Base-by-base conservation (phyloP, 2,888 invertebrate species). In the Cheilosia vulpina region DNA sequence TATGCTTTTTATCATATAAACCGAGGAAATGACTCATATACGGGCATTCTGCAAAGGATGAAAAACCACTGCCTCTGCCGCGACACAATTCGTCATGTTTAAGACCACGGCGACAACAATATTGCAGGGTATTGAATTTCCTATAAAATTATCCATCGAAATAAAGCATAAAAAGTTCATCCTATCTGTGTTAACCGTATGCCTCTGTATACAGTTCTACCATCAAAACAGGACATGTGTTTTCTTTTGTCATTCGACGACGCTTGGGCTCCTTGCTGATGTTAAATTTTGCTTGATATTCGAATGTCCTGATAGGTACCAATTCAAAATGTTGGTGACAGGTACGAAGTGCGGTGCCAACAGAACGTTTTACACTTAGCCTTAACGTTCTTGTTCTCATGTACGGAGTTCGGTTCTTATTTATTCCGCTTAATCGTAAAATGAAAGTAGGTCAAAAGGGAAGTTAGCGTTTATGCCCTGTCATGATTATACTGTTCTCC, bases 111-210 rank as follows among this genome's bases (percentile, higher is more conserved):
- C 45, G 19, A 41, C 27, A 19, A 43, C 53, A 27, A 53, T 27
- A n/a, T n/a, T 19, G 17, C 68, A 31, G 66, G n/a, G 31, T 27
- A 19, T 57, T 55, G 43, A 55, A 69, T 38, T 38, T 19, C 31
- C 57, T 34, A 31, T 57, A 45, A 69, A 69, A 68, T 55, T 43
- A 68, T 55, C 68, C 31, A 68, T 68, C 34, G 45, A 31, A 24
- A 21, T 21, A 57, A 55, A 3, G 2, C 57, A 55, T 69, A 69
- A 34, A 47, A 45, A 66, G 21, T 65, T 21, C 21, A 21, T 55
- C 27, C 31, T 21, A 31, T 55, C 45, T 45, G 2, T 31, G 31
- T 31, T 31, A 31, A 31, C 31, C 31, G 6, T 21, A 21, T 31
- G 31, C 31, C 38, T 13, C 19, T 57, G 31, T 47, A 34, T 47